Percentiles rank a stretch among this genome's conserved stretches.
phyloP scores from a whole-genome alignment of 2,888 invertebrate genomes.

The Spilarctia lutea region DNA sequence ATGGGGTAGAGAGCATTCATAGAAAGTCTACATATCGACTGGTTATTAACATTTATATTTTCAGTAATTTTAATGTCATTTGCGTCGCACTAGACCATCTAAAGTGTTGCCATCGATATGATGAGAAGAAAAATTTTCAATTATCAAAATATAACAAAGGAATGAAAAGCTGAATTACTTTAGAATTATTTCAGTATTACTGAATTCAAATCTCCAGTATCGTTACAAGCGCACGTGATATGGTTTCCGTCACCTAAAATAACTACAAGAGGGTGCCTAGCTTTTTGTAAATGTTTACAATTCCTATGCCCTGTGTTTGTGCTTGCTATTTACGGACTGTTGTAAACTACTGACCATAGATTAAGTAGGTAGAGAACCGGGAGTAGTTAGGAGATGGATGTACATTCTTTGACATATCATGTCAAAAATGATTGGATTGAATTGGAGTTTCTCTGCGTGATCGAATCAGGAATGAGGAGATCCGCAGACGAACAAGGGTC shows the following conservation, averaged over 20 bases:
- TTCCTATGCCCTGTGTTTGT: slow-evolving; percentile 48
- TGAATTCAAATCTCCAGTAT: slow-evolving; percentile 30
- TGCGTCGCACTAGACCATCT: no score
- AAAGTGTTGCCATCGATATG: no score
- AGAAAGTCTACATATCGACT: no score
- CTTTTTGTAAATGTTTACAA: slow-evolving; percentile 66
- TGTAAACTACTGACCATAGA: slow-evolving; percentile 39
- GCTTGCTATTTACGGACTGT: slow-evolving; percentile 49
- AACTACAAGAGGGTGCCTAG: slow-evolving; percentile 53
- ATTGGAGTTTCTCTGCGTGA: no score
- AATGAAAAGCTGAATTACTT: neutral
- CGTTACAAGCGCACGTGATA: slow-evolving; percentile 35
- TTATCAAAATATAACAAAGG: neutral
- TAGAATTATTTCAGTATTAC: neutral
- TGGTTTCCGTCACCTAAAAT: slow-evolving; percentile 66
- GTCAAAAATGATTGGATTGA: no score
- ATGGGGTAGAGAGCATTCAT: no score
- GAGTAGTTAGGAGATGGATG: neutral
- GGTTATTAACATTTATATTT: no score
- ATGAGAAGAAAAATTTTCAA: neutral
- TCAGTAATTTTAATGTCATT: no score
- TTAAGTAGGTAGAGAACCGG: slow-evolving; percentile 12
- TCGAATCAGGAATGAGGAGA: no score
- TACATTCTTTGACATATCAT: neutral
- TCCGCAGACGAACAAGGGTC: no score